Percentiles rank a stretch among this genome's conserved stretches.
Evolutionary conservation across 2,888 invertebrate genomes (phyloP).

Genomic region (Drosophila leonis): DNA sequence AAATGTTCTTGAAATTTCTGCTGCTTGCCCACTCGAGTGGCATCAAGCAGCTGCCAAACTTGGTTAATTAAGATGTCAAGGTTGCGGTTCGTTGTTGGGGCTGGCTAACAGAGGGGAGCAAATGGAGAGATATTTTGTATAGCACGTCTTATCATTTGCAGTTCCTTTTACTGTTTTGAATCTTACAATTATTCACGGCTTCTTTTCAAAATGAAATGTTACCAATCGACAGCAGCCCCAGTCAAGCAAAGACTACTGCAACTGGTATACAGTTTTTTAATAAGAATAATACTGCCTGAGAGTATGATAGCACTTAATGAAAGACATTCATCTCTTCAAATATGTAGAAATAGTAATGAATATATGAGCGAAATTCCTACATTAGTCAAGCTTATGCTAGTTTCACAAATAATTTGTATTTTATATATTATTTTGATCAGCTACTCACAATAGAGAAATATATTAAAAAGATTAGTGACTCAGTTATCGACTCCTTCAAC

Average conservation of each 20-base stretch:
- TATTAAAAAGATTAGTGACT: neutral
- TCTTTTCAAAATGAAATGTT: neutral
- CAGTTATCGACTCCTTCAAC: neutral
- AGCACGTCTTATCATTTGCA: neutral
- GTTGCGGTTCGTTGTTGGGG: conserved; percentile 41
- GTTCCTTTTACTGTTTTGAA: neutral
- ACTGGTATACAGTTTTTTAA: neutral
- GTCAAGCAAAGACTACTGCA: neutral
- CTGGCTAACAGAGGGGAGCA: conserved; percentile 9
- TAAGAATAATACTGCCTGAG: too few relatives aligned
- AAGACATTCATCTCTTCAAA: too few relatives aligned
- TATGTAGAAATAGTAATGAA: too few relatives aligned
- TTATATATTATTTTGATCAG: too few relatives aligned
- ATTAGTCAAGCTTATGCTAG: too few relatives aligned
- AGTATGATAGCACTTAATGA: too few relatives aligned
- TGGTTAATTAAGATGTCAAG: conserved; percentile 79
- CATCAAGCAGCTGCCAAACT: conserved; percentile 63
- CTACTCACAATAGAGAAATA: too few relatives aligned
- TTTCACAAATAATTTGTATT: too few relatives aligned
- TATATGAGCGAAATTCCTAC: too few relatives aligned
- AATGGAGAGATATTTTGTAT: neutral
- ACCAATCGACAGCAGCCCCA: neutral
- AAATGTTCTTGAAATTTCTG: conserved; percentile 78
- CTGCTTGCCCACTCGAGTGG: conserved; percentile 69
- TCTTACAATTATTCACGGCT: neutral